Conservation (phyloP, 2,888 invertebrate species). For the Strigamia transsilvanica region DNA sequence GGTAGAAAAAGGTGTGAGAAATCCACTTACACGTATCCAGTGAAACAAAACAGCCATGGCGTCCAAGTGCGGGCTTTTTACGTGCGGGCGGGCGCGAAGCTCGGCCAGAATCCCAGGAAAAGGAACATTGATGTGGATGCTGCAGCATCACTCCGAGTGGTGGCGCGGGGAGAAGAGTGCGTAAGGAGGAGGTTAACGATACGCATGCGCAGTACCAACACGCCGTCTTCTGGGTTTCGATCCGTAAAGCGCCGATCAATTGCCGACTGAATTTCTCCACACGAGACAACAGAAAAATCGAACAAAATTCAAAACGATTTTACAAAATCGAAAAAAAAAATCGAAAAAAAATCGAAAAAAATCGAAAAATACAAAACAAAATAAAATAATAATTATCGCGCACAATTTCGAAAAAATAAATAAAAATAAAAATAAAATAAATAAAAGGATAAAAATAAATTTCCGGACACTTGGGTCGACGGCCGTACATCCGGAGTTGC, state of each 20-base stretch:
- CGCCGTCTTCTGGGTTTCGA: constrained; percentile 41
- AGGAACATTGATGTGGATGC: constrained; percentile 48
- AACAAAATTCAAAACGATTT: neutral
- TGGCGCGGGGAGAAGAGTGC: constrained; percentile 40
- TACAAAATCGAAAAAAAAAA: neutral
- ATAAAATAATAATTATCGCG: neutral
- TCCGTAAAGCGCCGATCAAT: constrained; percentile 31
- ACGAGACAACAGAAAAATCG: neutral
- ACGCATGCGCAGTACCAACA: constrained; percentile 40
- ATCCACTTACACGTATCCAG: constrained; percentile 48
- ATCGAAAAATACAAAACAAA: neutral
- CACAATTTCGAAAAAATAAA: neutral
- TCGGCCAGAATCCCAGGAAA: constrained; percentile 48
- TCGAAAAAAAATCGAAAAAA: neutral
- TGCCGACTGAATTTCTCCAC: neutral
- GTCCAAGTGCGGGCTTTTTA: constrained; percentile 44
- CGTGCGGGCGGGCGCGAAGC: constrained; percentile 49
- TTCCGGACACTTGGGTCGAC: constrained; percentile 1
- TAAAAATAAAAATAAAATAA: neutral
- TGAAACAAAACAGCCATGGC: constrained; percentile 40
- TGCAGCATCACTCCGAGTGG: constrained; percentile 49
- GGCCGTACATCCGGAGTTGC: constrained; percentile 12
- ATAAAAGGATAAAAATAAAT: neutral
- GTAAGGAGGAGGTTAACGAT: constrained; percentile 44
- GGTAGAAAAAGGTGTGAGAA: constrained; percentile 44